A percentile compares a stretch with the other conserved stretches of the same genome.
These are phyloP conservation scores for Blastobasis lacticolella DNA, from an alignment of 2,888 invertebrate species.

Conservation along the genomic window DNA sequence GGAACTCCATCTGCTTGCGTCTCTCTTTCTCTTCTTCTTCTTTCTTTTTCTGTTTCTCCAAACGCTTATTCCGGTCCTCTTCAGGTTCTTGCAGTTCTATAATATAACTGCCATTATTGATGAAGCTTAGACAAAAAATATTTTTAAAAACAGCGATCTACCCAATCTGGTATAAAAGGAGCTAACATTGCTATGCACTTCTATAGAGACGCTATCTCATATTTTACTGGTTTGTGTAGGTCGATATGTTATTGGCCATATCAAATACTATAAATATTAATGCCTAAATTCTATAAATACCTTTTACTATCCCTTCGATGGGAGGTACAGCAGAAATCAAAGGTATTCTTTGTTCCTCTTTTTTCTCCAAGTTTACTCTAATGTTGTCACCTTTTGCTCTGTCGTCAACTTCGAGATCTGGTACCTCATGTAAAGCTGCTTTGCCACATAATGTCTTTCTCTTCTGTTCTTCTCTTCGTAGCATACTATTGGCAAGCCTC, in stretches of 20 bases:
- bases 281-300: no score
- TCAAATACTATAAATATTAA: no score
- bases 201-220: no score
- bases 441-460: slow-evolving; percentile 25
- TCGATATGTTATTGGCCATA: no score
- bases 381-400: slow-evolving; percentile 47
- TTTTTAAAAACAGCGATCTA: no score
- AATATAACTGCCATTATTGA: neutral
- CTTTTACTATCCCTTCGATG: neutral
- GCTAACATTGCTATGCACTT: no score
- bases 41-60: slow-evolving; percentile 28
- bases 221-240: no score
- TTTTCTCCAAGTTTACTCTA: slow-evolving; percentile 6
- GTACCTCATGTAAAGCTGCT: slow-evolving; percentile 22
- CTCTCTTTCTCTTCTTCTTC: slow-evolving; percentile 39
- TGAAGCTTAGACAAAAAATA: no score
- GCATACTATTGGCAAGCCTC: slow-evolving; percentile 48
- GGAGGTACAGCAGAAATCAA: neutral
- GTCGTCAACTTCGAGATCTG: slow-evolving; percentile 26
- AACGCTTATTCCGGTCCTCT: slow-evolving; percentile 17
- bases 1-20: slow-evolving; percentile 36
- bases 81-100: slow-evolving; percentile 8
- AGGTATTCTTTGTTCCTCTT: neutral
- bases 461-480: slow-evolving; percentile 43
- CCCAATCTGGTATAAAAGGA: no score